These are phyloP conservation scores for Clusia tigrina DNA, from an alignment of 2,888 invertebrate genomes.

Conservation along the genomic window DNA sequence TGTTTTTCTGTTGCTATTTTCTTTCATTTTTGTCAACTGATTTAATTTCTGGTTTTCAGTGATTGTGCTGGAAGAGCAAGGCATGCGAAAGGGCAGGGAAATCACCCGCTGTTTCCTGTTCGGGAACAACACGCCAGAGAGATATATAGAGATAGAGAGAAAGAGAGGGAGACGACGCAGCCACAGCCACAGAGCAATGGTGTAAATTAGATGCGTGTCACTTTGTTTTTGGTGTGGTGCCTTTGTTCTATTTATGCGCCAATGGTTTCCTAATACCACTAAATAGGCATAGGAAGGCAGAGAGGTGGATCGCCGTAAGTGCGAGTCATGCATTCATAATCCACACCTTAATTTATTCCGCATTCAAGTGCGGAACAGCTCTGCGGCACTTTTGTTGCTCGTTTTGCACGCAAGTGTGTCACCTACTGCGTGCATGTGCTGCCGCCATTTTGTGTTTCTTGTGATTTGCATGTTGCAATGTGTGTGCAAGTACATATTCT, in stretches of 20 bases:
- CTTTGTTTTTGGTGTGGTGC: background rate
- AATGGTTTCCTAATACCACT: background rate
- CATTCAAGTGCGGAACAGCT: background rate
- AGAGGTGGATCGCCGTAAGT: background rate
- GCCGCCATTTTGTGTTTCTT: background rate
- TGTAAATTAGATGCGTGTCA: background rate
- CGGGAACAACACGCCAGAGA: background rate
- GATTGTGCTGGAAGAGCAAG: background rate
- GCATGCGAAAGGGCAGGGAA: background rate
- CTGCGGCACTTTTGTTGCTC: background rate
- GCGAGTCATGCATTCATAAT: background rate
- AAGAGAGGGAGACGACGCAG: background rate
- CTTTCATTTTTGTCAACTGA: constrained; percentile 51
- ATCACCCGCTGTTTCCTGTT: background rate
- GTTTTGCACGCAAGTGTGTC: background rate
- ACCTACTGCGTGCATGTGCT: background rate
- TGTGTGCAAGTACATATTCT: background rate
- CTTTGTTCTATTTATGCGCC: background rate
- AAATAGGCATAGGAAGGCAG: no score
- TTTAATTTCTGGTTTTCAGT: constrained; percentile 47
- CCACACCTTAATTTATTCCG: background rate
- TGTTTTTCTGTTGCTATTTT: constrained; percentile 37
- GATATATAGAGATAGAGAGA: background rate
- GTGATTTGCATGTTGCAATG: background rate
- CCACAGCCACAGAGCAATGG: background rate